Conservation (phyloP, 2,113 vertebrate species). For the Edolisoma coerulescens region DNA sequence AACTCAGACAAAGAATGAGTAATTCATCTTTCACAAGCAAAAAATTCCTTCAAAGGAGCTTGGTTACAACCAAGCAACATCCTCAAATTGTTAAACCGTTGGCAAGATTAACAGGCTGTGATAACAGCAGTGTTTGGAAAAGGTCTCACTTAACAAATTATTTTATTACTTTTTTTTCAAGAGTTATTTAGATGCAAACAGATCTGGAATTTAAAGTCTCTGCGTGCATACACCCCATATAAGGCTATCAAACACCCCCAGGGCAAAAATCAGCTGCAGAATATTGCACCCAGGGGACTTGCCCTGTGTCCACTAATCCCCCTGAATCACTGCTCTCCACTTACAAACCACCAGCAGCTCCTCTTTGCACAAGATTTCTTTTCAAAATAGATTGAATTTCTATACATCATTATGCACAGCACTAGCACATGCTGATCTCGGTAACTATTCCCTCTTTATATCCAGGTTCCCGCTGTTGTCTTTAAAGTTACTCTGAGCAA, state of each 20-base stretch:
- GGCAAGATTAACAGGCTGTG: neutral
- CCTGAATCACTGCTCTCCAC: neutral
- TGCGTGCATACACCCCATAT: neutral
- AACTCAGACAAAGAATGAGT: conserved; percentile 26
- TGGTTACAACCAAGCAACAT: conserved; percentile 39
- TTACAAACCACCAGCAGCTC: neutral
- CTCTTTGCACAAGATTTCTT: neutral
- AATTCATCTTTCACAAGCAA: conserved; percentile 17
- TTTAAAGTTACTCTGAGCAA: neutral
- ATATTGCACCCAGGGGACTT: neutral
- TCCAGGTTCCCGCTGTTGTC: conserved; percentile 26
- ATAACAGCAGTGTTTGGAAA: neutral
- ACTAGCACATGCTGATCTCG: neutral
- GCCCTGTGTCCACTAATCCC: neutral
- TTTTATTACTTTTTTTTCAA: neutral
- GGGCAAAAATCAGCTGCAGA: neutral
- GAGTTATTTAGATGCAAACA: neutral
- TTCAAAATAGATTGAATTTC: conserved; percentile 13
- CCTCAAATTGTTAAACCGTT: conserved; percentile 46
- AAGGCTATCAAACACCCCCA: neutral
- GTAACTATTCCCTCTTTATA: conserved; percentile 9
- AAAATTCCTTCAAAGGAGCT: conserved; percentile 29
- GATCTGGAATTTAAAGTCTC: neutral
- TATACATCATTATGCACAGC: neutral
- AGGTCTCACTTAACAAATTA: neutral